phyloP scores from a whole-genome alignment of 2,797 vertebrate genomes.

The Falco naumanni region DNA sequence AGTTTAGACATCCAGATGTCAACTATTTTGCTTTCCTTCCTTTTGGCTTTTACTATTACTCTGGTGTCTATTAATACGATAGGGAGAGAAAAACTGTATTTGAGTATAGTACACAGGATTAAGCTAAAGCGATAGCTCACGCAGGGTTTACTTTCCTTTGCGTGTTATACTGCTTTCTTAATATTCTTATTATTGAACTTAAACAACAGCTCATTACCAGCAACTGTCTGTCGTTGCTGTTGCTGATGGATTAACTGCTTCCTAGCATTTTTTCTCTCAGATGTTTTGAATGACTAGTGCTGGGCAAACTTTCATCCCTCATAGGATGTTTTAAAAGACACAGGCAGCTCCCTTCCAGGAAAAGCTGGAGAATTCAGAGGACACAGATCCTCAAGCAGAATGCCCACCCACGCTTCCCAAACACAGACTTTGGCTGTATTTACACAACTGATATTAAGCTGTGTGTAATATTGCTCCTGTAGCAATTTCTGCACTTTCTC shows the following conservation, averaged over 20 bases:
- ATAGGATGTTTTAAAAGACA: background rate
- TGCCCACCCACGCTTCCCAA: background rate
- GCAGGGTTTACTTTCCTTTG: background rate
- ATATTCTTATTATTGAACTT: background rate
- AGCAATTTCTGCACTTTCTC: background rate
- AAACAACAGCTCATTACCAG: background rate
- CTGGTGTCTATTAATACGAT: background rate
- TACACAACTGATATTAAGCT: background rate
- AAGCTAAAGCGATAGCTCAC: background rate
- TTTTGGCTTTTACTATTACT: background rate
- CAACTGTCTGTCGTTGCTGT: background rate
- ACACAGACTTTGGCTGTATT: background rate
- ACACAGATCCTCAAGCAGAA: background rate
- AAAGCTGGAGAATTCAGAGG: background rate
- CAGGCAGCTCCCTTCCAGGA: background rate
- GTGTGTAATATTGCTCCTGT: background rate
- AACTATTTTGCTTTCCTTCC: background rate
- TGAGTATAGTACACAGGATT: background rate
- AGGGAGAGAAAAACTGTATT: background rate
- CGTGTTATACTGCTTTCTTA: background rate
- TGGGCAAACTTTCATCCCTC: background rate
- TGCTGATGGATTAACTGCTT: background rate
- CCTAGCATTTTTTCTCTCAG: background rate
- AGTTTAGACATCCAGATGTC: background rate
- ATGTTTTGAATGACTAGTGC: background rate